Evolutionary conservation across 2,888 invertebrate species (phyloP).

Genomic region (Nomada ruficornis): DNA sequence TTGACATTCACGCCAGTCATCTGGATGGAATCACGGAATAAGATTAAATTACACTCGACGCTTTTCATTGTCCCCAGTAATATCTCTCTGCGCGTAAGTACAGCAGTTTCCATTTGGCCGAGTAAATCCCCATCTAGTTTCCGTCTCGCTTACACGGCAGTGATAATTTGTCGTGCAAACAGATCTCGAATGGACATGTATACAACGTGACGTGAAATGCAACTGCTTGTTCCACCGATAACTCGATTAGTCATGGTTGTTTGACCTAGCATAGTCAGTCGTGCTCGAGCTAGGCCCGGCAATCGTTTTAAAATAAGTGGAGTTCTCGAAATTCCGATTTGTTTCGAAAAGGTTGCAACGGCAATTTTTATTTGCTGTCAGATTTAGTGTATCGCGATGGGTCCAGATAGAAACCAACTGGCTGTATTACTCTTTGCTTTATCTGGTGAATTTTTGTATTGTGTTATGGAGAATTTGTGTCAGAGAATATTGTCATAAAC

Average conservation of each 20-base stretch:
- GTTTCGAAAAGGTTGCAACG: not conserved
- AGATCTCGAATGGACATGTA: not conserved
- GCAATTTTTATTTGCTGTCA: too few relatives aligned
- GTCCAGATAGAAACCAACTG: too few relatives aligned
- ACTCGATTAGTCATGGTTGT: conserved; percentile 31
- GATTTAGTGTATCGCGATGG: too few relatives aligned
- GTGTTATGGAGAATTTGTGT: too few relatives aligned
- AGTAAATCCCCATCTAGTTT: not conserved
- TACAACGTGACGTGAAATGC: not conserved
- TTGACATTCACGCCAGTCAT: not conserved
- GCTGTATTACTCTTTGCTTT: too few relatives aligned
- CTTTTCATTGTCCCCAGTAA: not conserved
- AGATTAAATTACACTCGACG: not conserved
- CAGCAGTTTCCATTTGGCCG: not conserved
- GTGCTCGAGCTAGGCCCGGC: not conserved
- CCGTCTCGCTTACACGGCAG: conserved; percentile 10
- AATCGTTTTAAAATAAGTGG: conserved; percentile 1
- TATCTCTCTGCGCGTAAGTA: not conserved
- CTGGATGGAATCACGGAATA: not conserved
- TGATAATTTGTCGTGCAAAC: conserved; percentile 22
- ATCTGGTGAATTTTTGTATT: too few relatives aligned
- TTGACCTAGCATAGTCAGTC: not conserved
- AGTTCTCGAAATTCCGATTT: not conserved
- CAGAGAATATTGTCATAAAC: too few relatives aligned
- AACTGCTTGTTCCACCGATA: conserved; percentile 20